phyloP scores from a whole-genome alignment of 1,140 invertebrate genomes.

The Asobara japonica region DNA sequence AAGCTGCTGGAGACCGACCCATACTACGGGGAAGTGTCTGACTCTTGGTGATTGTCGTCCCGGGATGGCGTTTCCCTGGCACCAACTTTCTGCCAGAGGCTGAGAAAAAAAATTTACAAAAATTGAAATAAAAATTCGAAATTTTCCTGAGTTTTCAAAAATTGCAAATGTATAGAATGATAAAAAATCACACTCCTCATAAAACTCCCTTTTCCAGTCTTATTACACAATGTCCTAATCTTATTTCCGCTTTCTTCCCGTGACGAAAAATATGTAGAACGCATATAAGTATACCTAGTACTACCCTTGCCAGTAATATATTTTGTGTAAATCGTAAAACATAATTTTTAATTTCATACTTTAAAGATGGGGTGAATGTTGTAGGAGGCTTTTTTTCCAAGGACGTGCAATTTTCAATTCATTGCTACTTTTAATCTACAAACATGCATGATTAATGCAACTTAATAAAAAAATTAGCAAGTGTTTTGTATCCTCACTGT shows the following conservation, averaged over 20 bases:
- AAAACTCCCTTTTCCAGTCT: too few relatives aligned
- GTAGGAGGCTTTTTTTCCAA: too few relatives aligned
- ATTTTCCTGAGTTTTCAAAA: not conserved
- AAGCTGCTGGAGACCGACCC: constrained; percentile 74
- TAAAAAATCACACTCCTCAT: not conserved
- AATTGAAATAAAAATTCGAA: not conserved
- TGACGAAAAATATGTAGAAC: too few relatives aligned
- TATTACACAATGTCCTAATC: too few relatives aligned
- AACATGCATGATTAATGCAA: not conserved
- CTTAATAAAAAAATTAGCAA: constrained; percentile 21
- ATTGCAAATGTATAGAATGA: too few relatives aligned
- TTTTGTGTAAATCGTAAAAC: too few relatives aligned
- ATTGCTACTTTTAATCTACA: not conserved
- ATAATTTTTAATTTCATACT: too few relatives aligned
- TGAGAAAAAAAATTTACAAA: constrained; percentile 53
- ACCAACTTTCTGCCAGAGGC: constrained; percentile 79
- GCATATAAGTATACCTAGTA: too few relatives aligned
- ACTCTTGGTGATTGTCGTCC: constrained; percentile 77
- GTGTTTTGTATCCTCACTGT: constrained; percentile 11
- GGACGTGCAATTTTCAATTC: not conserved
- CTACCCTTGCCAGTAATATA: too few relatives aligned
- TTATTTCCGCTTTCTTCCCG: too few relatives aligned
- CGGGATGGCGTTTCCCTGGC: constrained; percentile 72
- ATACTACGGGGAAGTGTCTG: constrained; percentile 85
- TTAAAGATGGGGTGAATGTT: too few relatives aligned